These are phyloP conservation scores for Neosalanx taihuensis DNA, from an alignment of 2,797 vertebrate species.

Conservation along the genomic window DNA sequence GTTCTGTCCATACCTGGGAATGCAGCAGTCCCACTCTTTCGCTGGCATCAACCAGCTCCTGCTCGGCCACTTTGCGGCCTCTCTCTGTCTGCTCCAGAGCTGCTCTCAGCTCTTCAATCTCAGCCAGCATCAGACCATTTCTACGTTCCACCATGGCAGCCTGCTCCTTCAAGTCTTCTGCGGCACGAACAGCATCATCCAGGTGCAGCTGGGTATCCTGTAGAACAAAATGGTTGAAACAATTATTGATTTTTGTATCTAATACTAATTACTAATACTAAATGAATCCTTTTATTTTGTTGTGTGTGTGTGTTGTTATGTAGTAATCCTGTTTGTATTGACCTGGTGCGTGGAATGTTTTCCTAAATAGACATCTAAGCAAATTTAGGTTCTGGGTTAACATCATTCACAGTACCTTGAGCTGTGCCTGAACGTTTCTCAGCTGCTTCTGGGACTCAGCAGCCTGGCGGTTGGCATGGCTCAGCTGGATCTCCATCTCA, in stretches of 20 bases:
- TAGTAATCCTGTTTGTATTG: too few species aligned
- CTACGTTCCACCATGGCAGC: slow-evolving; percentile 73
- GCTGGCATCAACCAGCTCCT: slow-evolving; percentile 69
- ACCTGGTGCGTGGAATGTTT: too few species aligned
- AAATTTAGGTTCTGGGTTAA: too few species aligned
- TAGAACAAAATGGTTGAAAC: too few species aligned
- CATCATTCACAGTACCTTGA: slow-evolving; percentile 62
- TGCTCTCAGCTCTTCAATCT: slow-evolving; percentile 65
- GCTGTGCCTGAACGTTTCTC: slow-evolving; percentile 62
- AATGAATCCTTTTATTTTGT: too few species aligned
- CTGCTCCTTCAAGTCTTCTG: slow-evolving; percentile 59
- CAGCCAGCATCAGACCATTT: slow-evolving; percentile 69
- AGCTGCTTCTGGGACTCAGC: slow-evolving; percentile 74
- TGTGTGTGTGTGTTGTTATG: too few species aligned
- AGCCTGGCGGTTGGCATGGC: slow-evolving; percentile 65
- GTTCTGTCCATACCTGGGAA: slow-evolving; percentile 63
- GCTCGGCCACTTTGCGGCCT: slow-evolving; percentile 69
- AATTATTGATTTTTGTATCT: too few species aligned
- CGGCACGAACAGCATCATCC: too few species aligned
- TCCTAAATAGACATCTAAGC: too few species aligned
- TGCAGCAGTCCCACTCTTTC: slow-evolving; percentile 75
- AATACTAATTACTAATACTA: too few species aligned
- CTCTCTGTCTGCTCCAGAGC: slow-evolving; percentile 72
- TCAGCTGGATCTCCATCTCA: slow-evolving; percentile 74
- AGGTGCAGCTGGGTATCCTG: too few species aligned